phyloP scores from a whole-genome alignment of 92 coral and sea anemone genomes.

The Ricordea florida region DNA sequence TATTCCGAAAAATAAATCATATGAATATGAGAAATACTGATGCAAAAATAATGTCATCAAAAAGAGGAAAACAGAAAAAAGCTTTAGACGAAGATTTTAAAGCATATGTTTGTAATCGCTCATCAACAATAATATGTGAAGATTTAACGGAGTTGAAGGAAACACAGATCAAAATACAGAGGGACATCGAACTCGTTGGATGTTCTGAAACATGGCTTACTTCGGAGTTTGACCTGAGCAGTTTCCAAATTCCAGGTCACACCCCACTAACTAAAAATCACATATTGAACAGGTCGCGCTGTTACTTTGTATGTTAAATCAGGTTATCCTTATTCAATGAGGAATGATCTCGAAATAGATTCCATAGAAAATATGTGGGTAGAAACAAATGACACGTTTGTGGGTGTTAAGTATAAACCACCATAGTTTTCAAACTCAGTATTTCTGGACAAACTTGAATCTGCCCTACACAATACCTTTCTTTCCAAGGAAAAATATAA shows the following conservation, averaged over 20 bases:
- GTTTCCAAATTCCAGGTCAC: constrained; percentile 12
- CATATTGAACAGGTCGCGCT: constrained; percentile 4
- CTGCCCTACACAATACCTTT: constrained; percentile 2
- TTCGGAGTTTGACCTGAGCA: not conserved
- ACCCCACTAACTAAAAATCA: not conserved
- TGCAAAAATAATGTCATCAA: no score
- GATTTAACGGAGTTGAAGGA: no score
- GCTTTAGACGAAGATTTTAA: no score
- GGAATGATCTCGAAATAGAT: constrained; percentile 24
- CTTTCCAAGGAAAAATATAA: constrained; percentile 29
- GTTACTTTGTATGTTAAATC: constrained; percentile 7
- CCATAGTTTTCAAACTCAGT: constrained; percentile 38
- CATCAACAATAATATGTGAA: no score
- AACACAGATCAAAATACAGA: no score
- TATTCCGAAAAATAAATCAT: no score
- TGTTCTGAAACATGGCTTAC: constrained; percentile 40
- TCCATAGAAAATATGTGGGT: constrained; percentile 42
- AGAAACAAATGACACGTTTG: constrained; percentile 29
- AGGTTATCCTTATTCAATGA: not conserved
- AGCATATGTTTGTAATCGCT: no score
- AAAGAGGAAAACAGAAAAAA: no score
- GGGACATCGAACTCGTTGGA: constrained; percentile 31
- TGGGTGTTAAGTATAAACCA: constrained; percentile 25
- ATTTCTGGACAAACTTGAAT: constrained; percentile 26
- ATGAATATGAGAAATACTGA: no score